A percentile compares a stretch with the other conserved stretches of the same genome.
These are phyloP conservation scores for Batillaria attramentaria DNA, from an alignment of 1,140 invertebrate genomes.

Conservation along the genomic window DNA sequence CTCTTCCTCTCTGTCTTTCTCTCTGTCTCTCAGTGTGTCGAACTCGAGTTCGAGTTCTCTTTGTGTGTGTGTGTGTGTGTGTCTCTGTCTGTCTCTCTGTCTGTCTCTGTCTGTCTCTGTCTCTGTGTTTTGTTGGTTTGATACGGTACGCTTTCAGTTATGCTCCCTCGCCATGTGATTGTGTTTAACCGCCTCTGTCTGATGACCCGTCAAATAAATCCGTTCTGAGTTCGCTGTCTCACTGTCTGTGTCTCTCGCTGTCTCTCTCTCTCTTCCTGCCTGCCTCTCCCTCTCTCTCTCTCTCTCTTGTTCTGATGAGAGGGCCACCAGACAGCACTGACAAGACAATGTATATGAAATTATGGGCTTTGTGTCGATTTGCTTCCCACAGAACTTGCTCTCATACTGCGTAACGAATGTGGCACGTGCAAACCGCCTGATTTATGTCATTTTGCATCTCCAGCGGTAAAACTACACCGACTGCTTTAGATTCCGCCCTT, in stretches of 20 bases:
- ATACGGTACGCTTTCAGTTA: background rate
- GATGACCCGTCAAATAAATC: background rate
- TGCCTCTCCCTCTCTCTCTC: constrained; percentile 19
- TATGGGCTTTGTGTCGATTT: no score
- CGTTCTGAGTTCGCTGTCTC: background rate
- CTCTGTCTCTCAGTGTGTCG: background rate
- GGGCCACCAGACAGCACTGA: no score
- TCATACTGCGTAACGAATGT: no score
- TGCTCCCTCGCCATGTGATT: background rate
- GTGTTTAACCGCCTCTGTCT: background rate
- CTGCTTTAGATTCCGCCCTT: no score
- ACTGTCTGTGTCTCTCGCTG: background rate
- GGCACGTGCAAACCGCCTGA: no score
- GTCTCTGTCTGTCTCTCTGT: background rate
- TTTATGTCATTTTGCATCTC: no score
- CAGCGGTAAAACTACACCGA: no score
- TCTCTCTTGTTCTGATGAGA: constrained; percentile 3
- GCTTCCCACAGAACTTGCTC: no score
- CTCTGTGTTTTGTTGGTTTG: background rate
- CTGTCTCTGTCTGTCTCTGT: background rate
- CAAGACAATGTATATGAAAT: no score
- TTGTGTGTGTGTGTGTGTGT: background rate
- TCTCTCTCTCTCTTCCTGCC: constrained; percentile 13
- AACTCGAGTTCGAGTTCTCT: background rate
- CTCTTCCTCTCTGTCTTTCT: background rate